phyloP scores from a whole-genome alignment of 2,888 invertebrate species.

The Dasypolia templi region DNA sequence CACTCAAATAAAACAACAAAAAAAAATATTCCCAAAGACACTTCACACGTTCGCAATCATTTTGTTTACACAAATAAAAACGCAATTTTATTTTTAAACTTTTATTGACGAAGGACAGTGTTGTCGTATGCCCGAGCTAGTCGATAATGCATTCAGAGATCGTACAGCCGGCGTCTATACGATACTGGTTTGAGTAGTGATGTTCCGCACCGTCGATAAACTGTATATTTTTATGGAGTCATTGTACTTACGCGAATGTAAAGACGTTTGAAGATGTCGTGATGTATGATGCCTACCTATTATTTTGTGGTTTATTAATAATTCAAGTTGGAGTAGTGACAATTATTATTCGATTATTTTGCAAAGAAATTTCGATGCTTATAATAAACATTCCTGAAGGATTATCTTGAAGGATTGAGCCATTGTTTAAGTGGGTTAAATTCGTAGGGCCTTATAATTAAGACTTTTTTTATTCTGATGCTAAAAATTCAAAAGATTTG shows the following conservation, averaged over 20 bases:
- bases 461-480: background rate
- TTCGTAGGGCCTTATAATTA: too few relatives aligned
- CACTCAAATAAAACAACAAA: slow-evolving; percentile 53
- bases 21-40: slow-evolving; percentile 51
- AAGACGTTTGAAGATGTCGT: background rate
- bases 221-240: slow-evolving; percentile 32
- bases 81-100: slow-evolving; percentile 24
- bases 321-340: background rate
- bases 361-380: background rate
- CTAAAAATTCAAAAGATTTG: background rate
- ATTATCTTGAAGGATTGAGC: background rate
- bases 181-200: slow-evolving; percentile 73
- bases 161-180: slow-evolving; percentile 71
- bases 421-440: background rate
- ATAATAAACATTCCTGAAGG: background rate
- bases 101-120: slow-evolving; percentile 64
- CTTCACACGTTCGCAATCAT: slow-evolving; percentile 63
- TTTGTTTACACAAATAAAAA: slow-evolving; percentile 52
- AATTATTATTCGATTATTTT: background rate
- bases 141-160: slow-evolving; percentile 77
- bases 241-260: slow-evolving; percentile 12
- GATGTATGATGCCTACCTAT: slow-evolving; percentile 9
- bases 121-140: slow-evolving; percentile 67
- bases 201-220: slow-evolving; percentile 68
- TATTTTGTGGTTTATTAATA: slow-evolving; percentile 21